Base-by-base conservation (phyloP, 2,113 vertebrate species). In the Enhydra lutris region DNA sequence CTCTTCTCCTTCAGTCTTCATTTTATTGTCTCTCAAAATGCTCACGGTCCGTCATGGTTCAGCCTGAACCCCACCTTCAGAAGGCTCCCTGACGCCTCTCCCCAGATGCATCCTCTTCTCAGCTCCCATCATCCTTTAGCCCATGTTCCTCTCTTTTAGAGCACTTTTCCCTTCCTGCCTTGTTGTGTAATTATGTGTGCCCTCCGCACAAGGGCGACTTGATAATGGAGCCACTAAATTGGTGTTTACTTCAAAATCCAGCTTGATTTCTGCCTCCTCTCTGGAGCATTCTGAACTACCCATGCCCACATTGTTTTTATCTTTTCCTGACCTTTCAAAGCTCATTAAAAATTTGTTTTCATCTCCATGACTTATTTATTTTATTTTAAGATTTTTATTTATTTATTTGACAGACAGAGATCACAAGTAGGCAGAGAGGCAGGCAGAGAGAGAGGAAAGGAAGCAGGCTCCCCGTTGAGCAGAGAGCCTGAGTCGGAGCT, bases 271-370 rank as follows among this genome's bases (percentile, higher is more conserved):
- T 39, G 36, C 50, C 31, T 87, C 31, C 13, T 69, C 1, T 36
- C n/a, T 11, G 47, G 34, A 78, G 59, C 5, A 15, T 59, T 67
- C 24, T 59, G 21, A 74, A 47, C 23, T 71, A 55, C 47, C 13
- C 47, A 29, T 4, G 7, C 9, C 42, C 45, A 11, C 42, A 20
- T 14, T 24, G 34, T 63, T 61, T 39, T 52, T 36, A 17, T 59
- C 17, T 78, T 83, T 92, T 34, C 71, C 65, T 86, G 39, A 71
- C 15, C 29, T 86, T 89, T 63, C 29, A 55, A 81, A 90, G 50
- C 36, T 14, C 24, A 26, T 57, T 45, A 84, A 21, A 20, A 11
- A 34, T 14, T 84, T 36, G 31, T 52, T 92, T 74, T 26, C 17
- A 45, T 71, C 36, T 21, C 31, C 45, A 55, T 29, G 12, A 55